A percentile compares a stretch with the other conserved stretches of the same genome.
Conservation (phyloP, 2,113 vertebrate genomes). For the Oplegnathus fasciatus region DNA sequence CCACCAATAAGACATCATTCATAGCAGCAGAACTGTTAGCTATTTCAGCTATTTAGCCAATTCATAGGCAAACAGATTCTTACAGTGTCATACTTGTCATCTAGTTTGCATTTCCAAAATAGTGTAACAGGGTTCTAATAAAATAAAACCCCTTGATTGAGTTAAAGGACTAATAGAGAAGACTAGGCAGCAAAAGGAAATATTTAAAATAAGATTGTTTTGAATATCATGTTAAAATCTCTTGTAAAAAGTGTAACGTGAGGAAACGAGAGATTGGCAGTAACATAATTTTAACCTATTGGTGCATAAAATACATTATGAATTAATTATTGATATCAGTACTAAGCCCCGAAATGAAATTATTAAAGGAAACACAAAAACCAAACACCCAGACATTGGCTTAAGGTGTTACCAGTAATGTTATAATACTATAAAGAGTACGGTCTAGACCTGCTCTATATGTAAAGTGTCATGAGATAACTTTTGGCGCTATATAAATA, state of each 20-base stretch:
- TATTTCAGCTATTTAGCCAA: neutral
- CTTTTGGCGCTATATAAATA: too few species aligned
- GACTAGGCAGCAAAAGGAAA: neutral
- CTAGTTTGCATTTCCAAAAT: neutral
- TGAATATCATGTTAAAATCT: neutral
- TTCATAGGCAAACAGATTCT: neutral
- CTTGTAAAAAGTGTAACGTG: neutral
- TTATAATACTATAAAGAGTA: too few species aligned
- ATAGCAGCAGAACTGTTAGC: neutral
- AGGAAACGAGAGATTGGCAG: neutral
- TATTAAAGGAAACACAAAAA: too few species aligned
- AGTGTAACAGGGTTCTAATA: neutral
- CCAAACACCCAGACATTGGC: too few species aligned
- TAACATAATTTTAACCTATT: neutral
- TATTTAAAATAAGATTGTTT: neutral
- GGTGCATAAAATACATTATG: neutral
- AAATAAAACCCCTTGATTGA: neutral
- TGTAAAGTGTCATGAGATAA: too few species aligned
- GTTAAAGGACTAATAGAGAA: neutral
- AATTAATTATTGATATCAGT: neutral
- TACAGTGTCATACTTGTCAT: neutral
- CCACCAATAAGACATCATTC: constrained; percentile 3
- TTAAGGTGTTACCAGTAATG: neutral
- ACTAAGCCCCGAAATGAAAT: too few species aligned
- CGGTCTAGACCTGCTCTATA: too few species aligned